phyloP scores from a whole-genome alignment of 2,888 invertebrate species.

The Octonoba sinensis region DNA sequence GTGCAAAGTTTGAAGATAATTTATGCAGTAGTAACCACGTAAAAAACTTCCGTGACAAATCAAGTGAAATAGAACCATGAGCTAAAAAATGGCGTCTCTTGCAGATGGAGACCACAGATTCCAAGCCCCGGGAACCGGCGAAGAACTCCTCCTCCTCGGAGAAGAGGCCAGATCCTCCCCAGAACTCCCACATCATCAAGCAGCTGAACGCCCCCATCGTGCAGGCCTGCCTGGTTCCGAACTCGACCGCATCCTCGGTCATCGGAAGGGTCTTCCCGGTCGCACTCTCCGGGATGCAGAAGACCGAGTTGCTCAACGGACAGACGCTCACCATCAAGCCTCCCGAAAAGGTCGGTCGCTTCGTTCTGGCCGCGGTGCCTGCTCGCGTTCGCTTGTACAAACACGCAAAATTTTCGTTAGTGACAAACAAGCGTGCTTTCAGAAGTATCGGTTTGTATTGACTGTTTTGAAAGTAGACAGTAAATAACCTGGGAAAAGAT shows the following conservation, averaged over 20 bases:
- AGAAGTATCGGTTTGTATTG: too few species aligned
- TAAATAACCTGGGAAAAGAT: too few species aligned
- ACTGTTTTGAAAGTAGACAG: too few species aligned
- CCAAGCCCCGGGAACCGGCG: too few species aligned
- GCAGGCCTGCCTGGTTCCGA: constrained; percentile 45
- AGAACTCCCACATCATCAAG: constrained; percentile 56
- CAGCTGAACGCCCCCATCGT: constrained; percentile 59
- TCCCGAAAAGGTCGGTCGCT: constrained; percentile 13
- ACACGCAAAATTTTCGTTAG: too few species aligned
- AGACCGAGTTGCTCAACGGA: constrained; percentile 43
- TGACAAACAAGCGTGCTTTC: too few species aligned
- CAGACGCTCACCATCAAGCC: constrained; percentile 29
- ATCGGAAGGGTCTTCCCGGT: constrained; percentile 54
- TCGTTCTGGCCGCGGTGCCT: background rate
- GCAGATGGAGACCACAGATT: too few species aligned
- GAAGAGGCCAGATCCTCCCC: constrained; percentile 19
- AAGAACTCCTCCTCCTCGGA: background rate
- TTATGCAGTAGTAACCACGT: too few species aligned
- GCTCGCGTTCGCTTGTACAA: too few species aligned
- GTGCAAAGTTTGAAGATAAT: too few species aligned
- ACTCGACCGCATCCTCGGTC: constrained; percentile 20
- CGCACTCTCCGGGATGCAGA: constrained; percentile 38
- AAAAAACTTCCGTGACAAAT: too few species aligned
- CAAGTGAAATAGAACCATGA: constrained; percentile 3
- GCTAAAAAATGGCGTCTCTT: too few species aligned